Conservation (phyloP, 2,888 invertebrate genomes). For the Acanthosepion esculentum region DNA sequence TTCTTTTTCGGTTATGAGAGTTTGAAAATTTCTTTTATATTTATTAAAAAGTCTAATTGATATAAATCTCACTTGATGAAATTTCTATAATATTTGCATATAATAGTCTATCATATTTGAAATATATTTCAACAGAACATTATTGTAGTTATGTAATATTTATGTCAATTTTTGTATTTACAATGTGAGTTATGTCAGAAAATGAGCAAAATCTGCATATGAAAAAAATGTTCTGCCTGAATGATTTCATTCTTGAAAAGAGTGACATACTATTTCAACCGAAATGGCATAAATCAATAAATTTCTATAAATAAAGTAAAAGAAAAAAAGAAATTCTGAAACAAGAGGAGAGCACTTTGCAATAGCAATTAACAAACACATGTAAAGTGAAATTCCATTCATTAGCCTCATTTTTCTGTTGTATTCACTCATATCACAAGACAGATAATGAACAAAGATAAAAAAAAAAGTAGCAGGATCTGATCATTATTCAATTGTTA, state of each 20-base stretch:
- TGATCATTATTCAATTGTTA: constrained; percentile 33
- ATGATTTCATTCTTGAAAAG: background rate
- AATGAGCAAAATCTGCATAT: background rate
- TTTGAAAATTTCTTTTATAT: no score
- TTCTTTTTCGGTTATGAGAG: no score
- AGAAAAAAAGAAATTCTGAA: background rate
- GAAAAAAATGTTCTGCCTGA: background rate
- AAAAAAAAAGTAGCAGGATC: background rate
- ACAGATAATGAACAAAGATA: background rate
- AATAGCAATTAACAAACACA: background rate
- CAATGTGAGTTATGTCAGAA: background rate
- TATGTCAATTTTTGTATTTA: background rate
- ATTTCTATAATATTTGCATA: background rate
- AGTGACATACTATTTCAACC: background rate
- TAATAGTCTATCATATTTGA: background rate
- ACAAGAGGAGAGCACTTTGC: background rate
- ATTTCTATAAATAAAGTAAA: background rate
- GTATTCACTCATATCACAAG: background rate
- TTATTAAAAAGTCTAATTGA: no score
- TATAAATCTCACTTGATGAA: background rate
- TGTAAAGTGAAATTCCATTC: background rate
- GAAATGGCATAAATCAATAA: constrained; percentile 20
- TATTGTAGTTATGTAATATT: background rate
- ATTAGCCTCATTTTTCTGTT: constrained; percentile 20
- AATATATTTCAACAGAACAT: background rate